Evolutionary conservation across 2,797 vertebrate genomes (phyloP).

Genomic region (Vespertilio murinus): DNA sequence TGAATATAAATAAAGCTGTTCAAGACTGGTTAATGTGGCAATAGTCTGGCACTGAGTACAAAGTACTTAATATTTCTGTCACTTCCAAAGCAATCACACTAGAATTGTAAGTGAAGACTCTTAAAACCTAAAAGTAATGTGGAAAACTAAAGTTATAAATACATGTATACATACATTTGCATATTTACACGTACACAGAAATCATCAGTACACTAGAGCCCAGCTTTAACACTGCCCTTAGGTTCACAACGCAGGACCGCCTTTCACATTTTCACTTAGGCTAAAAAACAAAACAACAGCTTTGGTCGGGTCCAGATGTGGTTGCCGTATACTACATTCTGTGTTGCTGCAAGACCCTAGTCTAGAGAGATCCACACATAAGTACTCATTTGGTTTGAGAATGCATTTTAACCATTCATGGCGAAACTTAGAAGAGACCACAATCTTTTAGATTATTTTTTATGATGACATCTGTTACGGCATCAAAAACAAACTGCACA

Average conservation of each 20-base stretch:
- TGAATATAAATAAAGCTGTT: slow-evolving; percentile 96
- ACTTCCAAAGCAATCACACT: slow-evolving; percentile 81
- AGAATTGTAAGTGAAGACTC: slow-evolving; percentile 80
- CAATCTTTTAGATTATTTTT: slow-evolving; percentile 99
- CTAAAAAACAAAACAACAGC: slow-evolving; percentile 39
- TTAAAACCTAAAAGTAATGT: slow-evolving; percentile 79
- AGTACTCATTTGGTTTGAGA: slow-evolving; percentile 76
- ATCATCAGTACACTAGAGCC: slow-evolving; percentile 66
- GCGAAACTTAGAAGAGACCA: slow-evolving; percentile 93
- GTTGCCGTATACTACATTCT: slow-evolving; percentile 58
- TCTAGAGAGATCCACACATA: slow-evolving; percentile 71
- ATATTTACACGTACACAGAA: slow-evolving; percentile 78
- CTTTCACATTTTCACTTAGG: background rate
- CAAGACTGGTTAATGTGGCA: slow-evolving; percentile 93
- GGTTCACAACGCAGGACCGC: background rate
- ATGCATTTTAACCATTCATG: slow-evolving; percentile 77
- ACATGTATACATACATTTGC: slow-evolving; percentile 79
- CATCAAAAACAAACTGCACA: slow-evolving; percentile 99
- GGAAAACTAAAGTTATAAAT: slow-evolving; percentile 78
- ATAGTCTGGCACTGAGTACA: slow-evolving; percentile 87
- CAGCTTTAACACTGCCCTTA: slow-evolving; percentile 49
- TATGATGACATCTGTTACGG: slow-evolving; percentile 99
- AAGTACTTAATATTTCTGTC: slow-evolving; percentile 79
- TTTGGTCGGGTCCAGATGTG: slow-evolving; percentile 59
- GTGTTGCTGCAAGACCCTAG: slow-evolving; percentile 71